Percentiles rank a stretch among this genome's conserved stretches.
phyloP scores from a whole-genome alignment of 1,140 invertebrate genomes.

The Acromyrmex echinatior region DNA sequence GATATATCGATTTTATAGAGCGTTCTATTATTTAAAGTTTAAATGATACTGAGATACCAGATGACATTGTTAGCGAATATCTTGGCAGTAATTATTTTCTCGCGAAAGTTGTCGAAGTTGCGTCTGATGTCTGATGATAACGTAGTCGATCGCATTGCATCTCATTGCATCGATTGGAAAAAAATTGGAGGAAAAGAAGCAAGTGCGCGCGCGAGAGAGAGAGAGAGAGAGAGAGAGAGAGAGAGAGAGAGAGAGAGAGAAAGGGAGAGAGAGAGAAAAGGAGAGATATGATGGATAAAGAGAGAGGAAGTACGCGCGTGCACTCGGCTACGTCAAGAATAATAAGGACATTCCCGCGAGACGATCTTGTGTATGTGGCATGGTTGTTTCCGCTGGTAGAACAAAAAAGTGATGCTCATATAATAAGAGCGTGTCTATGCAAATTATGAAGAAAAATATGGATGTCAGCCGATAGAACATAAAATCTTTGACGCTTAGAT shows the following conservation, averaged over 20 bases:
- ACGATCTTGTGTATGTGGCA: conserved; percentile 19
- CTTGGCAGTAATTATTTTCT: background rate
- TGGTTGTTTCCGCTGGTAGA: background rate
- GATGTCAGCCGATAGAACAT: background rate
- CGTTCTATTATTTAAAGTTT: background rate
- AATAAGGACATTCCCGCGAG: conserved; percentile 54
- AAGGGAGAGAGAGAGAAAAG: background rate
- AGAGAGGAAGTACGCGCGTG: background rate
- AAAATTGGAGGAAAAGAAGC: conserved; percentile 9
- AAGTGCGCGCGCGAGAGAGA: background rate
- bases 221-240: too few species aligned
- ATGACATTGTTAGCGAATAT: too few species aligned
- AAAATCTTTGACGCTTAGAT: conserved; percentile 14
- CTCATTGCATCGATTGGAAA: background rate
- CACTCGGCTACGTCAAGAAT: conserved; percentile 10
- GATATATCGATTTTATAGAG: background rate
- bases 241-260: too few species aligned
- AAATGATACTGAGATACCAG: background rate
- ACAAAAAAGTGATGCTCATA: background rate
- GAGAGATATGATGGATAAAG: too few species aligned
- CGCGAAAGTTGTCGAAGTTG: background rate
- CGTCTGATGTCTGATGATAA: background rate
- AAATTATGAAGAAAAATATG: conserved; percentile 2
- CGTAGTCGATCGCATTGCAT: background rate
- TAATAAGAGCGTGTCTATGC: conserved; percentile 17